A percentile compares a stretch with the other conserved stretches of the same genome.
phyloP scores from a whole-genome alignment of 2,888 invertebrate genomes.

The Vanessa cardui region DNA sequence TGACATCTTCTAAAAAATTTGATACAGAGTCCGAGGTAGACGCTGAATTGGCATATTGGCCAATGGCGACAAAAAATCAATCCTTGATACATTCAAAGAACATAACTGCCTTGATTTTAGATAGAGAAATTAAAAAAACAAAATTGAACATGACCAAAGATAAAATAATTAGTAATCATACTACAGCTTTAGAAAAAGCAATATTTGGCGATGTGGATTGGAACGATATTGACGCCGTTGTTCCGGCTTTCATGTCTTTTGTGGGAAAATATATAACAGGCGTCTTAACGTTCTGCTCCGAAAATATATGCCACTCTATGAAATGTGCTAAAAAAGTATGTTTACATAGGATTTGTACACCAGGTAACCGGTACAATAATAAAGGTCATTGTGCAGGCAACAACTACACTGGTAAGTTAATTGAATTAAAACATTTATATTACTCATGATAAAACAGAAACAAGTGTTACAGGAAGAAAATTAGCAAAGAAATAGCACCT shows the following conservation, averaged over 20 bases:
- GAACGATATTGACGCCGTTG: constrained; percentile 69
- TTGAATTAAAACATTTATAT: background rate
- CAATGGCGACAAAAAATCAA: constrained; percentile 49
- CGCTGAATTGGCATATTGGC: constrained; percentile 68
- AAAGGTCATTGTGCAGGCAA: constrained; percentile 69
- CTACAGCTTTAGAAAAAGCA: constrained; percentile 62
- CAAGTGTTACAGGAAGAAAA: no score
- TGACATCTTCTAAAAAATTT: constrained; percentile 45
- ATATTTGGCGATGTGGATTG: constrained; percentile 73
- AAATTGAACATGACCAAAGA: constrained; percentile 65
- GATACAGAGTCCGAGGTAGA: constrained; percentile 56
- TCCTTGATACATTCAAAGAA: constrained; percentile 49
- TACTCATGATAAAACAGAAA: no score
- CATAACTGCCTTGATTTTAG: constrained; percentile 64
- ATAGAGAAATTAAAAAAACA: constrained; percentile 63
- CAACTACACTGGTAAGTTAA: constrained; percentile 59
- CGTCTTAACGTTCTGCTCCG: constrained; percentile 70
- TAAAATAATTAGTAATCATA: constrained; percentile 58
- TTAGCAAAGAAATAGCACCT: no score
- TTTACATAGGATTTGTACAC: constrained; percentile 63
- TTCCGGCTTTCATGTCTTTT: constrained; percentile 70
- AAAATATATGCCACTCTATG: constrained; percentile 69
- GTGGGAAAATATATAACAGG: constrained; percentile 75
- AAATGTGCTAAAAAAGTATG: constrained; percentile 69
- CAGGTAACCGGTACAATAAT: constrained; percentile 62